Conservation (phyloP, 2,888 invertebrate species). For the Hirtodrosophila trivittata region DNA sequence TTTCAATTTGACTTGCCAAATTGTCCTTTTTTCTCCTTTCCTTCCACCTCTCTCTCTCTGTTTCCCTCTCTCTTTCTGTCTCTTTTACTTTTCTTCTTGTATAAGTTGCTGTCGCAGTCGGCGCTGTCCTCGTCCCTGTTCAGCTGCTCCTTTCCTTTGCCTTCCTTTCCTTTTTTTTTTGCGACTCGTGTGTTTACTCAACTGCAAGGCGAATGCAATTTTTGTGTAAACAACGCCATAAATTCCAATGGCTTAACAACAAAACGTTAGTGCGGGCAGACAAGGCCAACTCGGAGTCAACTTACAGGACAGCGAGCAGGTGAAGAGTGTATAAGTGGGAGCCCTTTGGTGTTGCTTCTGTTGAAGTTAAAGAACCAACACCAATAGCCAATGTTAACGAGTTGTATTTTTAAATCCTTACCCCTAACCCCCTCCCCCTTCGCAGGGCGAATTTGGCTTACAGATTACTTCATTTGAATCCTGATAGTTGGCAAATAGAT, state of each 20-base stretch:
- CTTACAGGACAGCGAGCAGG: constrained; percentile 25
- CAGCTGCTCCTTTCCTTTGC: no score
- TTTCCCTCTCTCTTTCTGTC: background rate
- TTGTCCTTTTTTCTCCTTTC: constrained; percentile 31
- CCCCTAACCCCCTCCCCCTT: no score
- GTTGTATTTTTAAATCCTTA: constrained; percentile 32
- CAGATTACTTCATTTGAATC: constrained; percentile 32
- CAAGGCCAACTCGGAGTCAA: constrained; percentile 58
- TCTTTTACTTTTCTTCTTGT: background rate
- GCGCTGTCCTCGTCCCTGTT: no score
- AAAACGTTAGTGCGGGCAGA: constrained; percentile 59
- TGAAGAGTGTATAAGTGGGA: background rate
- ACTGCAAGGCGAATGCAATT: constrained; percentile 75
- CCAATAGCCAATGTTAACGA: constrained; percentile 37
- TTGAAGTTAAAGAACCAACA: background rate
- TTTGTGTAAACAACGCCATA: constrained; percentile 77
- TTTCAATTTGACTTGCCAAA: constrained; percentile 55
- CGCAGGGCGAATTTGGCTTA: constrained; percentile 40
- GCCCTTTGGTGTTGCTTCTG: background rate
- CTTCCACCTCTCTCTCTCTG: constrained; percentile 1
- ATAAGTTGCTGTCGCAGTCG: background rate
- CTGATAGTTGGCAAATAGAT: background rate
- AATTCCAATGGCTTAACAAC: constrained; percentile 74
- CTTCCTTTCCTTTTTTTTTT: constrained; percentile 1
- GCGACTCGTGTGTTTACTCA: constrained; percentile 63